phyloP scores from a whole-genome alignment of 2,797 vertebrate species.

The Centroberyx gerrardi region DNA sequence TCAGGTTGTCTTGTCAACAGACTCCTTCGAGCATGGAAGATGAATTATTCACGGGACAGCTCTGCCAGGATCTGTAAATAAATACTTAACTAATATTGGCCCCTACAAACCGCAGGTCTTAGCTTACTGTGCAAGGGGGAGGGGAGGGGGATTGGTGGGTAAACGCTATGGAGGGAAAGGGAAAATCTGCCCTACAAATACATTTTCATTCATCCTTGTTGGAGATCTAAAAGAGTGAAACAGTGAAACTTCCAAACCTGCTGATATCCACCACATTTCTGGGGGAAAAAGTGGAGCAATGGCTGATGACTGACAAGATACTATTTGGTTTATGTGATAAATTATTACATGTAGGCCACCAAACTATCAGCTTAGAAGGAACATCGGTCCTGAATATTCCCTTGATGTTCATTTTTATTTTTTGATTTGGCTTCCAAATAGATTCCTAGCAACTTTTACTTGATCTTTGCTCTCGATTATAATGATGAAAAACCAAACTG shows the following conservation, averaged over 20 bases:
- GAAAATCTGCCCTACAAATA: constrained; percentile 33
- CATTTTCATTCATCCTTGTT: constrained; percentile 19
- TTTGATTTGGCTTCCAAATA: no score
- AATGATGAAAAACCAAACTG: neutral
- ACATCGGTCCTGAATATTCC: no score
- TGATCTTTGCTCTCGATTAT: neutral
- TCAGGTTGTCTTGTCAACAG: constrained; percentile 82
- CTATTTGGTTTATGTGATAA: no score
- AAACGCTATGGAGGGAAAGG: constrained; percentile 2
- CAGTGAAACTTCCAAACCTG: no score
- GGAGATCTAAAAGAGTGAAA: constrained; percentile 8
- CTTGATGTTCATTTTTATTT: no score
- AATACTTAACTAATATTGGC: constrained; percentile 84
- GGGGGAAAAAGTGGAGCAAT: no score
- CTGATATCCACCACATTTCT: no score
- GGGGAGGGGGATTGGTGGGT: constrained; percentile 2
- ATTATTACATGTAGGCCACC: no score
- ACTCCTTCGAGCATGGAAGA: constrained; percentile 72
- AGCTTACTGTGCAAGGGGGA: constrained; percentile 48
- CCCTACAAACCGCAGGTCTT: constrained; percentile 70
- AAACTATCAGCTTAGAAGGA: no score
- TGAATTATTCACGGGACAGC: constrained; percentile 82
- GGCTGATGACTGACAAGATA: no score
- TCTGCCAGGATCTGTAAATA: constrained; percentile 81
- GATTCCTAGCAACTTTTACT: neutral